Percentiles rank a stretch among this genome's conserved stretches.
Evolutionary conservation across 53 echinoderm and acorn worm genomes (phyloP).

Genomic region (Apostichopus leukothele): DNA sequence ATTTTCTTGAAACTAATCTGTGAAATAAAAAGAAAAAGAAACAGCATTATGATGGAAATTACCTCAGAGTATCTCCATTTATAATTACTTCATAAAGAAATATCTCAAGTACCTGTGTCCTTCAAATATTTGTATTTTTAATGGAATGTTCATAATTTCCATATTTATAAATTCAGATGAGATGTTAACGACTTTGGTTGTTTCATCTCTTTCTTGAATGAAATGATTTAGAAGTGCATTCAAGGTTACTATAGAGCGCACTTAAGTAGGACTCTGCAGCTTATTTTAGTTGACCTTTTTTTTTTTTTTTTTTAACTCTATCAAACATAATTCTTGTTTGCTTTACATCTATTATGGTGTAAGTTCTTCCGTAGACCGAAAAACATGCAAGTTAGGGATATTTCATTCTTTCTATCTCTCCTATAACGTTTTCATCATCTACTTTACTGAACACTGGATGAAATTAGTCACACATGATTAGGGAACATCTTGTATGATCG

Average conservation of each 20-base stretch:
- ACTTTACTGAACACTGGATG: neutral
- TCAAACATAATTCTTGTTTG: neutral
- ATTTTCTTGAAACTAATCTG: neutral
- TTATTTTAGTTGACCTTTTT: neutral
- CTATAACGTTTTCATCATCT: neutral
- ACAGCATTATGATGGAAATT: neutral
- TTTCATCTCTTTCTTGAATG: neutral
- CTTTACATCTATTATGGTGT: neutral
- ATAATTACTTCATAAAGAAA: constrained; percentile 2
- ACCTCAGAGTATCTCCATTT: neutral
- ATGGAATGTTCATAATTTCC: constrained; percentile 35
- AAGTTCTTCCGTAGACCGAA: neutral
- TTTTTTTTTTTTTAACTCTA: neutral
- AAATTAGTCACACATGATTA: neutral
- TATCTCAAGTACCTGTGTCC: constrained; percentile 2
- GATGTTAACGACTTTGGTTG: constrained; percentile 35
- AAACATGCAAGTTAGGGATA: neutral
- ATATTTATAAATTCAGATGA: constrained; percentile 34
- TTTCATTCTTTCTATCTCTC: neutral
- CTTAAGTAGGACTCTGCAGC: constrained; percentile 4
- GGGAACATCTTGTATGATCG: neutral
- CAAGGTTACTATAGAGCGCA: neutral
- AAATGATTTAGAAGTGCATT: constrained; percentile 14
- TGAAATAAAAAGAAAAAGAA: neutral
- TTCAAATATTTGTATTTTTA: constrained; percentile 19